Evolutionary conservation across 2,797 vertebrate genomes (phyloP), one percentile per base, ranked within the genome.

Genomic region (Percopsis omiscomaycus): DNA sequence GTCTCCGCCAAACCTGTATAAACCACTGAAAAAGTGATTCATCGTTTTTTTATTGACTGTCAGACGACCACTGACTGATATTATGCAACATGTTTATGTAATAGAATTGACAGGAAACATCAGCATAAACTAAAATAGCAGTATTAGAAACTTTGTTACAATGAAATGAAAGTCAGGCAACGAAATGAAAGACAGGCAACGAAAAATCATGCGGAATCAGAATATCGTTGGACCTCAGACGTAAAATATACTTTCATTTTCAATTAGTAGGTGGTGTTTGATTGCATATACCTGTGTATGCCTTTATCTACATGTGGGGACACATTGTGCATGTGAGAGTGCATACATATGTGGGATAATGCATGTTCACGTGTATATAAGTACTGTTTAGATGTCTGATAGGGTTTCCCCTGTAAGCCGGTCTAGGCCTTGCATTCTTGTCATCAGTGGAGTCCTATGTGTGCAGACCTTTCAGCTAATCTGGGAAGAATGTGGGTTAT

Each of bases 401-500:
- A 85, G 84, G 73, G 81, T 89, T 86, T 87, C 82, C 63, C 54
- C 66, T 32, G 69, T 87, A 85, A 88, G 80, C 83, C 69, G 1
- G 77, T 81, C 81, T 69, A 59, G 86, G 71, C 82, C 78, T 74
- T 73, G 79, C 88, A 89, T 91, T 90, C 86, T 82, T 83, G 80
- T 80, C 78, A 80, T 83, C 64, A 77, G 84, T 71, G 66, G 68
- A 78, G 82, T 86, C 77, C 72, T 70, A 84, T 89, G 82, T 85
- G 69, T 80, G 71, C 67, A 45, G 75, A 77, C 77, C 81, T 86
- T 89, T 89, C 71, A 62, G 74, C 83, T 90, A 91, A 90, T 89
- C 89, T 87, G 77, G 81, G 84, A 90, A 89, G 89, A 91, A 90
- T 91, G 89, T 83, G 30, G 74, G 78, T 79, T 83, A 75, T 77